Conservation (phyloP, 2,113 vertebrate genomes). For the Myotis davidii region DNA sequence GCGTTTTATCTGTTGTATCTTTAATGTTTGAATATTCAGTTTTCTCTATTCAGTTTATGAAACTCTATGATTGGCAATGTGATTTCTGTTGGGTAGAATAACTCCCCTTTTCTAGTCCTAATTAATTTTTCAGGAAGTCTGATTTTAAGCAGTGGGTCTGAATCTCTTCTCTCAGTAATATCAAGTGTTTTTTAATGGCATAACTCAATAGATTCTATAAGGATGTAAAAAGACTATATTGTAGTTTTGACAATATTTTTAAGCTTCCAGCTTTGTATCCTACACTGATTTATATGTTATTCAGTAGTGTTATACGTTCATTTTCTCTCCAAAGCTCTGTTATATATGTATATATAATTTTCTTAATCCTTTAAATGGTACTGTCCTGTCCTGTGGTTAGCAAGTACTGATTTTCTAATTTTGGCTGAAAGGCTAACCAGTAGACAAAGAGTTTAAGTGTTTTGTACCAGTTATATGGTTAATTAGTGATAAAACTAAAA, state of each 20-base stretch:
- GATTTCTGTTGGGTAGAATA: neutral
- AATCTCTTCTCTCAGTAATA: conserved; percentile 49
- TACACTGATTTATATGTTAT: conserved; percentile 73
- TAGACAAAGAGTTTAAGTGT: conserved; percentile 34
- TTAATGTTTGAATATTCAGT: neutral
- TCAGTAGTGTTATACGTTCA: conserved; percentile 68
- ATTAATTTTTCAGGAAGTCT: conserved; percentile 9
- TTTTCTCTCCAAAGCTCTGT: conserved; percentile 45
- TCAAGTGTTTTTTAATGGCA: conserved; percentile 55
- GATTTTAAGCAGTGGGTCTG: conserved; percentile 47
- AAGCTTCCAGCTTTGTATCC: conserved; percentile 30
- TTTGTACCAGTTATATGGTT: conserved; percentile 20
- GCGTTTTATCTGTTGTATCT: conserved; percentile 16
- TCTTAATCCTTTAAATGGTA: conserved; percentile 67
- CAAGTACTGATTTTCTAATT: conserved; percentile 58
- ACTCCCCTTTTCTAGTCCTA: conserved; percentile 41
- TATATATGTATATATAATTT: conserved; percentile 59
- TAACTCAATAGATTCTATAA: conserved; percentile 54
- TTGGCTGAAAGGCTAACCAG: conserved; percentile 62
- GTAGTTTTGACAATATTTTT: conserved; percentile 46
- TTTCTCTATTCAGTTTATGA: conserved; percentile 37
- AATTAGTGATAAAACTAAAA: conserved; percentile 43
- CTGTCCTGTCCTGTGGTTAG: conserved; percentile 41
- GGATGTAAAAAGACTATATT: conserved; percentile 67
- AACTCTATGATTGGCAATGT: neutral